A percentile compares a stretch with the other conserved stretches of the same genome.
phyloP scores from a whole-genome alignment of 2,797 vertebrate species.

The Leucoraja ocellata region DNA sequence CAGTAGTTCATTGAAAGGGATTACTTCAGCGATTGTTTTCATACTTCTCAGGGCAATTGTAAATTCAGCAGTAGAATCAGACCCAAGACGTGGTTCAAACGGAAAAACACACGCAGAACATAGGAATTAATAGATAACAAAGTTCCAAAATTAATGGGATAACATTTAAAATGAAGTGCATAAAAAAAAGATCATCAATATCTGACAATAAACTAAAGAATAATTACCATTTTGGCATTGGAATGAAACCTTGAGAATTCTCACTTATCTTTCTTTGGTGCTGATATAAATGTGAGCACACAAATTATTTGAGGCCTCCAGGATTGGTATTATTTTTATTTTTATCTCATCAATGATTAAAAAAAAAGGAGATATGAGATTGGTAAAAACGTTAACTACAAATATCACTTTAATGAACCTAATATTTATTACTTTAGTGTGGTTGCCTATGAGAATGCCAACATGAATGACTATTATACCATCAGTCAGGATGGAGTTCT shows the following conservation, averaged over 20 bases:
- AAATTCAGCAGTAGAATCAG: background rate
- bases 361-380: background rate
- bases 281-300: background rate
- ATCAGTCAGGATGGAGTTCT: conserved; percentile 58
- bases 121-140: background rate
- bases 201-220: background rate
- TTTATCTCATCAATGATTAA: background rate
- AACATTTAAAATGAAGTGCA: background rate
- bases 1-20: too few species aligned
- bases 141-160: background rate
- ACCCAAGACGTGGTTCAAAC: background rate
- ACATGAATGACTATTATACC: conserved; percentile 62
- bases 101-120: background rate
- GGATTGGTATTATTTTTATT: background rate
- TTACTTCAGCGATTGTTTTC: background rate
- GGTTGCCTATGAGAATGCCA: conserved; percentile 55
- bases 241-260: background rate
- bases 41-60: background rate
- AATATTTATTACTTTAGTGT: conserved; percentile 54
- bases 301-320: background rate
- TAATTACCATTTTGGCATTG: background rate
- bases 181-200: background rate
- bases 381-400: background rate
- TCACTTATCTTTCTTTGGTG: background rate
- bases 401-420: background rate